Evolutionary conservation across 2,888 invertebrate species (phyloP).

Genomic region (Amphipoea oculea): DNA sequence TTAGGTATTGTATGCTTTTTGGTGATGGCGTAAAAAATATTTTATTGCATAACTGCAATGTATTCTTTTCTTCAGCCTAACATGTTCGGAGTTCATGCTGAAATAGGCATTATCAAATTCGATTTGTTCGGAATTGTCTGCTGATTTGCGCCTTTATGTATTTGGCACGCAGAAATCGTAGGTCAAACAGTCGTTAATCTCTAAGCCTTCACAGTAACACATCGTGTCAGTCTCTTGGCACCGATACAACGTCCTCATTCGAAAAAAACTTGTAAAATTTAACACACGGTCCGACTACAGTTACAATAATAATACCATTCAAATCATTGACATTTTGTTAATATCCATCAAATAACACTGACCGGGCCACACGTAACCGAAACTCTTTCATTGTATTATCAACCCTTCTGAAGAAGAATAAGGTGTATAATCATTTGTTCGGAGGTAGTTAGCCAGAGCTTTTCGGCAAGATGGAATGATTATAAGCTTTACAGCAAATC

Average conservation of each 20-base stretch:
- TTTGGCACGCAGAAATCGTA: conserved; percentile 40
- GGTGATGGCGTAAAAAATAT: not conserved
- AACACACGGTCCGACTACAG: conserved; percentile 57
- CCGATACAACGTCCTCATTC: conserved; percentile 48
- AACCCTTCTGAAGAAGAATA: not conserved
- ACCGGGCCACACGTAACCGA: conserved; percentile 20
- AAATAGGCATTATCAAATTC: not conserved
- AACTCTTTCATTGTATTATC: not conserved
- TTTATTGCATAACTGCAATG: not conserved
- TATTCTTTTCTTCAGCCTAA: not conserved
- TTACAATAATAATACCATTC: conserved; percentile 63
- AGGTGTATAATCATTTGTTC: conserved; percentile 5
- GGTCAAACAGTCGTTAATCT: conserved; percentile 28
- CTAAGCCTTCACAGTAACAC: not conserved
- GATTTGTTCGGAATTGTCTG: too few relatives aligned
- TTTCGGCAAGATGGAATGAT: conserved; percentile 36
- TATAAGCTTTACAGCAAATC: conserved; percentile 45
- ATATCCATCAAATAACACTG: conserved; percentile 56
- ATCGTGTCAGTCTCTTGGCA: conserved; percentile 28
- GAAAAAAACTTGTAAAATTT: conserved; percentile 57
- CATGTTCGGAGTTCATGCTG: not conserved
- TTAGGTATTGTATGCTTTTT: not conserved
- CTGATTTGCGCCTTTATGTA: conserved; percentile 5
- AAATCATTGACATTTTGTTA: conserved; percentile 67
- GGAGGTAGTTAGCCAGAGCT: conserved; percentile 1